Conservation (phyloP, 2,888 invertebrate genomes). For the Dryocosmus kuriphilus region DNA sequence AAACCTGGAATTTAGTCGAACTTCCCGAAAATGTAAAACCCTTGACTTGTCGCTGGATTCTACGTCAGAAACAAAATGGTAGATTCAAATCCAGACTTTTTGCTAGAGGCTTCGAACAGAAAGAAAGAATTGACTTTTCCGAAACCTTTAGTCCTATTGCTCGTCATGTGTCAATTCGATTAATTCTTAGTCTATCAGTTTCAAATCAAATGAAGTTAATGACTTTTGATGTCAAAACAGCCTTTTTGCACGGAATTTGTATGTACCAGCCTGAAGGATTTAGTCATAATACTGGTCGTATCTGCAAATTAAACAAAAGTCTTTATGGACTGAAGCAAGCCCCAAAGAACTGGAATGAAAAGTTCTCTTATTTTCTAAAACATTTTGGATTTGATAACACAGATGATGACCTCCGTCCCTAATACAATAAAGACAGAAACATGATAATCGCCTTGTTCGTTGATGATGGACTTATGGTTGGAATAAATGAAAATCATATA, state of each 20-base stretch:
- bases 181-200: constrained; percentile 57
- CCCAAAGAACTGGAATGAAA: constrained; percentile 62
- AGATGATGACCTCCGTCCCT: constrained; percentile 63
- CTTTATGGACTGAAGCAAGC: constrained; percentile 67
- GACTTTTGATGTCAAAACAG: constrained; percentile 59
- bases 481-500: constrained; percentile 51
- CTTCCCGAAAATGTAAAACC: too few relatives aligned
- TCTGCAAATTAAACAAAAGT: constrained; percentile 60
- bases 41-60: too few relatives aligned
- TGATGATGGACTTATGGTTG: constrained; percentile 59
- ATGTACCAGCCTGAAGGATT: constrained; percentile 62
- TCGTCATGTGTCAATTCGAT: constrained; percentile 56
- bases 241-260: constrained; percentile 58
- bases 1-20: too few relatives aligned
- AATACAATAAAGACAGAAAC: constrained; percentile 56
- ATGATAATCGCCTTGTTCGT: constrained; percentile 56
- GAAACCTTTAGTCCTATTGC: too few relatives aligned
- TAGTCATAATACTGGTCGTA: constrained; percentile 51
- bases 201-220: constrained; percentile 51
- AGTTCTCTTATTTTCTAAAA: constrained; percentile 56
- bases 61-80: too few relatives aligned
- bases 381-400: constrained; percentile 54
- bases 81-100: too few relatives aligned
- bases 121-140: too few relatives aligned
- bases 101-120: too few relatives aligned